Base-by-base conservation (phyloP, 1,140 invertebrate species). In the Trachymyrmex septentrionalis region DNA sequence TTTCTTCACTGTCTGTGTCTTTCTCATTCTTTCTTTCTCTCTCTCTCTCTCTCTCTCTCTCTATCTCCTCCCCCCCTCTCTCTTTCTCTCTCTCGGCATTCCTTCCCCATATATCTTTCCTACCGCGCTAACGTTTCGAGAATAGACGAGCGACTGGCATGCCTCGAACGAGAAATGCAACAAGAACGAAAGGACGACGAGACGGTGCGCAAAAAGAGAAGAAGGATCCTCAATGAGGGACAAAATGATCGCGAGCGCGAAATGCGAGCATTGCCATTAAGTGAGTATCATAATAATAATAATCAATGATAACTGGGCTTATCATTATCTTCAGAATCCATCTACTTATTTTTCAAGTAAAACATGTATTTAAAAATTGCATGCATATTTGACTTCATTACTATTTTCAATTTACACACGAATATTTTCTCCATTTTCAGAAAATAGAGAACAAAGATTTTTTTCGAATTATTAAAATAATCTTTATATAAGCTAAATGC, bases 91-190 rank as follows among this genome's bases (percentile, higher is more conserved):
- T 50, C 55, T 16, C 12, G 44, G 9, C 27, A 53, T 57, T 53
- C 38, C 24, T 48, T 55, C 55, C 50, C 53, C 34, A 38, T 75
- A 19, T 66, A 50, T 30, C 69, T 77, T 72, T 61, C 10, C 24
- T 44, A 73, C 44, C 84, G 44, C 57, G 27, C 38, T 90, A 91
- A 87, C 85, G 80, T 59, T 44, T 63, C 69, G 63, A 86, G 86
- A 87, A 67, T 73, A 84, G 66, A 69, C 85, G 78, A 90, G 34
- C 61, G 63, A 59, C 77, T 64, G 80, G 53, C 80, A 85, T 87
- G 48, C 67, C 85, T 72, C 61, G 38, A 69, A 88, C 84, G 91
- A 90, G 86, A 91, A 92, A 91, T 91, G 84, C 90, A 91, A 89
- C 84, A 88, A 90, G 84, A 90, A 91, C 27, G 59, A 87, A 44